These are phyloP conservation scores for Solen grandis DNA, from an alignment of 1,140 invertebrate genomes.

Conservation along the genomic window DNA sequence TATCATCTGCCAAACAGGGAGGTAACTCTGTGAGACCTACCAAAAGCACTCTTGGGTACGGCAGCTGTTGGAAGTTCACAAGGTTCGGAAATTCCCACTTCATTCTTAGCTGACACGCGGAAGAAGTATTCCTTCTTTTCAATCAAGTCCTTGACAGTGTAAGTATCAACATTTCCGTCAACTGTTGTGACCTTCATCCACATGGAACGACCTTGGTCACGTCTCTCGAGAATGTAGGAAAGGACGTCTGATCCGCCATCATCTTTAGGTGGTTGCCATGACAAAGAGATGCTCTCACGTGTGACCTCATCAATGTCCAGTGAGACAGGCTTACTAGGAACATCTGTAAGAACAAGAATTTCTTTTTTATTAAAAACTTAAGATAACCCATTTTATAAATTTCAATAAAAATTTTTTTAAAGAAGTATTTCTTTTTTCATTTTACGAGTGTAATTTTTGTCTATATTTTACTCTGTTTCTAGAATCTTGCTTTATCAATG, in stretches of 20 bases:
- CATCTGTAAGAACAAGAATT: constrained; percentile 53
- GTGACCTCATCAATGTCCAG: constrained; percentile 84
- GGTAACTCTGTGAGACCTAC: constrained; percentile 66
- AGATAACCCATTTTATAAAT: no score
- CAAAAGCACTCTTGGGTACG: constrained; percentile 74
- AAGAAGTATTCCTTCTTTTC: constrained; percentile 98
- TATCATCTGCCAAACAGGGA: constrained; percentile 35
- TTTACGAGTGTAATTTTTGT: no score
- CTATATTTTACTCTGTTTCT: no score
- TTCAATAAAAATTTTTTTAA: no score
- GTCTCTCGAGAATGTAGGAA: constrained; percentile 94
- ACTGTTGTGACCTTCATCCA: constrained; percentile 84
- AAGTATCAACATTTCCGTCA: constrained; percentile 55
- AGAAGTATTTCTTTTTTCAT: no score
- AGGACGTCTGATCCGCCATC: constrained; percentile 85
- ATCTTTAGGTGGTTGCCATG: constrained; percentile 79
- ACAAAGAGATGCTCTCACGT: constrained; percentile 89
- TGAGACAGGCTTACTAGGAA: constrained; percentile 60
- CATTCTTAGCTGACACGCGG: constrained; percentile 93
- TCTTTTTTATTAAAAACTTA: no score
- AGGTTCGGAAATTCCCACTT: constrained; percentile 93
- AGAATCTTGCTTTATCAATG: no score
- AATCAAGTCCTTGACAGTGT: constrained; percentile 83
- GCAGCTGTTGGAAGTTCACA: constrained; percentile 84
- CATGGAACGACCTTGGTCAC: constrained; percentile 93